Conservation (phyloP, 2,797 vertebrate species). For the Gallinago stenura region DNA sequence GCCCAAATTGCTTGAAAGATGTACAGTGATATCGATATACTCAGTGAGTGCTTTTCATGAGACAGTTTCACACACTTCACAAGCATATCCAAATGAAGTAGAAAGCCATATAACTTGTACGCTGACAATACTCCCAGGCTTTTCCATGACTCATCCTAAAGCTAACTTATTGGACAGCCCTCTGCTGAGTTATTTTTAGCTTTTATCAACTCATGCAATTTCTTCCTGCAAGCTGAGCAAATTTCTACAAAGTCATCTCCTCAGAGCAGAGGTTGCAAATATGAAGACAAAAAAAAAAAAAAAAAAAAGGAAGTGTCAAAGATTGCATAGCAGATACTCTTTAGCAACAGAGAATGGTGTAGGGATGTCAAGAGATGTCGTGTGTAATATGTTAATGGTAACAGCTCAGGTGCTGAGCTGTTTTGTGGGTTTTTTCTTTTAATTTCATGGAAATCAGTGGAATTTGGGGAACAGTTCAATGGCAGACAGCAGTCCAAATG, state of each 20-base stretch:
- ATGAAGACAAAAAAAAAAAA: neutral
- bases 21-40: neutral
- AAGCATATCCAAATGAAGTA: constrained; percentile 3
- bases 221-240: constrained; percentile 47
- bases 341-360: neutral
- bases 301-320: neutral
- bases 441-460: neutral
- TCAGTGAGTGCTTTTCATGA: neutral
- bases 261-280: neutral
- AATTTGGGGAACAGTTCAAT: neutral
- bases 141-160: constrained; percentile 53
- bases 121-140: constrained; percentile 5
- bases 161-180: neutral
- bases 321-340: neutral
- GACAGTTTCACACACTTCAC: neutral
- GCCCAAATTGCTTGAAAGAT: neutral
- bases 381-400: neutral
- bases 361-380: accelerated
- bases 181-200: constrained; percentile 58
- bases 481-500: neutral
- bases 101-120: neutral
- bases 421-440: neutral
- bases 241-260: neutral
- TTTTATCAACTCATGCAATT: constrained; percentile 46
- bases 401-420: neutral